Evolutionary conservation across 2,113 vertebrate genomes (phyloP).

Genomic region (Pelmatolapia mariae): DNA sequence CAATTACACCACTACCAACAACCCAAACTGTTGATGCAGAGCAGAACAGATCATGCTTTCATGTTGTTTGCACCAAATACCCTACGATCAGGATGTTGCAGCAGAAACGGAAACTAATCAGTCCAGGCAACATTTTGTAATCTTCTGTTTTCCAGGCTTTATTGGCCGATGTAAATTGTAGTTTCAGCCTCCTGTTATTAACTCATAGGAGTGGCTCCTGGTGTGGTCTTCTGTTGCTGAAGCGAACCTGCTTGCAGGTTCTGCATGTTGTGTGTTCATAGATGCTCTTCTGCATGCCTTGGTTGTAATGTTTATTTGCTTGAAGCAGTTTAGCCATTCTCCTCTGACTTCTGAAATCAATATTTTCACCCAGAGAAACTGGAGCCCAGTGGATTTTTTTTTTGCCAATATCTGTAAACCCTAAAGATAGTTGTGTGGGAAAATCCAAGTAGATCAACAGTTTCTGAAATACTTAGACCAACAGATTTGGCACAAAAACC

Average conservation of each 20-base stretch:
- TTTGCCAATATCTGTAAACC: background rate
- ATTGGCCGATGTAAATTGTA: background rate
- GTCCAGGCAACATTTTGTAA: background rate
- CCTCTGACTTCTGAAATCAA: background rate
- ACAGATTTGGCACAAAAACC: background rate
- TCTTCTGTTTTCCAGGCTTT: background rate
- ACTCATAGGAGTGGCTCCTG: background rate
- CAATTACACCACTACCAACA: background rate
- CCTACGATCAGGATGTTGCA: fast-evolving
- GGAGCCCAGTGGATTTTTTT: background rate
- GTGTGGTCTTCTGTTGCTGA: background rate
- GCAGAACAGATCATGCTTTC: background rate
- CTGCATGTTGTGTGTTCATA: background rate
- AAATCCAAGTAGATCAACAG: background rate
- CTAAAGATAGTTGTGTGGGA: background rate
- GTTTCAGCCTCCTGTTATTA: background rate
- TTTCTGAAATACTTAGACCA: fast-evolving
- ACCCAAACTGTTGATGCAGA: background rate
- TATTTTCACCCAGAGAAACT: background rate
- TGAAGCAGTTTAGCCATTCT: fast-evolving
- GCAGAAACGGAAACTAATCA: background rate
- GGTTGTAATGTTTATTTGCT: background rate
- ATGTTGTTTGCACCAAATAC: background rate
- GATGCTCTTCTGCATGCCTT: background rate
- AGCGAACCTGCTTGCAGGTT: background rate